These are phyloP conservation scores for Drosophila obscura DNA, from an alignment of 1,140 invertebrate species.

Conservation along the genomic window DNA sequence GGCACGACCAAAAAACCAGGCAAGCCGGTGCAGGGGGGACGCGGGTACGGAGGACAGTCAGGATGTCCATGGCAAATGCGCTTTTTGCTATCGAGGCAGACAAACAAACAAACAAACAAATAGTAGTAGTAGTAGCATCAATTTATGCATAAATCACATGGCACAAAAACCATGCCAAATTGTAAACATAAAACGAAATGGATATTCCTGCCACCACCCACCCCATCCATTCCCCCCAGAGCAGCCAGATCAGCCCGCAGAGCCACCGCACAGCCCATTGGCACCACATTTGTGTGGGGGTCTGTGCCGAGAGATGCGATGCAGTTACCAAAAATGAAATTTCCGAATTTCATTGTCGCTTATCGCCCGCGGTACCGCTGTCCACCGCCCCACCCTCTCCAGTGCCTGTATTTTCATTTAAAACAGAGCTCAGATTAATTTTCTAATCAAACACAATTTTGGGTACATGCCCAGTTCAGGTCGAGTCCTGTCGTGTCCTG, in stretches of 20 bases:
- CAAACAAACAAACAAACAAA: constrained; percentile 47
- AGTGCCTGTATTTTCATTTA: constrained; percentile 41
- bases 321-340: constrained; percentile 62
- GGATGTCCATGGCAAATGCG: constrained; percentile 62
- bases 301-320: constrained; percentile 23
- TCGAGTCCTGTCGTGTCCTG: no score
- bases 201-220: constrained; percentile 12
- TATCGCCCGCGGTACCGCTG: constrained; percentile 32
- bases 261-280: constrained; percentile 25
- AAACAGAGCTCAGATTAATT: constrained; percentile 40
- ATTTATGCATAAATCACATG: constrained; percentile 71
- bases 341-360: constrained; percentile 53
- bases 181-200: constrained; percentile 60
- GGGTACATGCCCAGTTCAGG: neutral
- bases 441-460: constrained; percentile 31
- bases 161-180: constrained; percentile 68
- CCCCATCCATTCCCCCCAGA: neutral
- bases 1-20: constrained; percentile 35
- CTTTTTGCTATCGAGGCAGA: constrained; percentile 55
- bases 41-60: constrained; percentile 18
- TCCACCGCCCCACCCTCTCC: neutral
- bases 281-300: constrained; percentile 29
- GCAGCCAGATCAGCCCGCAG: neutral
- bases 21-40: neutral
- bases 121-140: constrained; percentile 52